Percentiles rank a stretch among this genome's conserved stretches.
phyloP scores from a whole-genome alignment of 2,888 invertebrate species.

The Brachypterus glaber region DNA sequence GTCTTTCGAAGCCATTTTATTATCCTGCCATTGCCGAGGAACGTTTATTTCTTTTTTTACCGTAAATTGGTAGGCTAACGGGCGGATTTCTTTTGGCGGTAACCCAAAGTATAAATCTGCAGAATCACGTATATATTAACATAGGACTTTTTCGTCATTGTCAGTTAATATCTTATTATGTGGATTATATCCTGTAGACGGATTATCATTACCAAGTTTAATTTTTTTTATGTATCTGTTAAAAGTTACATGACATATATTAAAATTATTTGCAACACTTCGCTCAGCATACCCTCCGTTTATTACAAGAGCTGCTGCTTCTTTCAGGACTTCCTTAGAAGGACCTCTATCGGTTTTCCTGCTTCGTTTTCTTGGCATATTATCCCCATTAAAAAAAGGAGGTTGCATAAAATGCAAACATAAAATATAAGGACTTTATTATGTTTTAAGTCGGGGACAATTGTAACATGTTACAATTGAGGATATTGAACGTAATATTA shows the following conservation, averaged over 20 bases:
- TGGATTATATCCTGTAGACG: not conserved
- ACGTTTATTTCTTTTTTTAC: slow-evolving; percentile 14
- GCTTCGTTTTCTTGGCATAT: slow-evolving; percentile 3
- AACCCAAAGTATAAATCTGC: slow-evolving; percentile 21
- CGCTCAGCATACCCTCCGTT: slow-evolving; percentile 7
- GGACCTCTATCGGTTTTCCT: slow-evolving; percentile 2
- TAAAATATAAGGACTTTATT: too few species aligned
- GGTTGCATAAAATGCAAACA: too few species aligned
- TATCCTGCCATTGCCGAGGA: slow-evolving; percentile 21
- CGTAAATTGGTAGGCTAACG: slow-evolving; percentile 22
- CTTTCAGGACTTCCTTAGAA: slow-evolving; percentile 5
- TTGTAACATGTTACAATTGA: too few species aligned
- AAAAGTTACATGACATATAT: slow-evolving; percentile 9
- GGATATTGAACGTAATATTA: too few species aligned
- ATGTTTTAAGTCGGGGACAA: too few species aligned
- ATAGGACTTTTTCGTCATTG: slow-evolving; percentile 13
- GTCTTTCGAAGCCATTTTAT: slow-evolving; percentile 26
- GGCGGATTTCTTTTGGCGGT: slow-evolving; percentile 19
- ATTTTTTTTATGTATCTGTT: slow-evolving; percentile 12
- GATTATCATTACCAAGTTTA: not conserved
- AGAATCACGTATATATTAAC: slow-evolving; percentile 11
- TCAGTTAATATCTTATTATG: slow-evolving; percentile 13
- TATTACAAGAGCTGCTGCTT: slow-evolving; percentile 10
- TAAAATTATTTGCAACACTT: slow-evolving; percentile 13
- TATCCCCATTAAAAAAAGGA: too few species aligned